Base-by-base conservation (phyloP, 2,888 invertebrate genomes). In the Mesochorus sp. region DNA sequence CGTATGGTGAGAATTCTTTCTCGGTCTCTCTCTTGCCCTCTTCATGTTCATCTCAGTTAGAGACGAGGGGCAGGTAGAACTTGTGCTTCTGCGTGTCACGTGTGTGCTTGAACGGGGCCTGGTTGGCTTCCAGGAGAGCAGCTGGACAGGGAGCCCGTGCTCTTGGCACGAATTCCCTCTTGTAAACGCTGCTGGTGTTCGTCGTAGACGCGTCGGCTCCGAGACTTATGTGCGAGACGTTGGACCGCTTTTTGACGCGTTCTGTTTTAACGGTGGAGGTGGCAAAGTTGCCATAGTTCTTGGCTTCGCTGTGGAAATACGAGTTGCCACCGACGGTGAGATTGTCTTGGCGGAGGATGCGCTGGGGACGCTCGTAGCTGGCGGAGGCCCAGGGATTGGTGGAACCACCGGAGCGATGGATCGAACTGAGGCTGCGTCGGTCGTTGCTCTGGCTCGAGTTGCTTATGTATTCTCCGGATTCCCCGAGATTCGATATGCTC, bases 61-160 rank as follows among this genome's bases (percentile, higher is more conserved):
- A 92, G 76, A 94, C 92, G 88, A 94, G 94, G 1, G 95, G 93
- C 88, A 95, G 93, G 89, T 96, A 97, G 90, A 96, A 97, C 89
- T 96, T 96, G 91, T 97, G 97, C 87, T 96, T 95, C 83, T 95
- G 95, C 8, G 97, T 96, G 89, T 97, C 96, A 80, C 96, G 93
- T 24, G 96, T 96, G 87, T 97, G 96, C 90, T 96, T 96, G 91
- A 95, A 97, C 14, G 95, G 95, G 71, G 96, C 94, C 80, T 94
- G 93, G 71, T 95, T 94, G 39, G 94, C 93, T 86, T 96, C 95
- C 67, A 97, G 93, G 80, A 96, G 92, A 31, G 96, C 93, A 34
- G 96, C 97, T 0, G 96, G 96, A 90, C 97, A 97, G 0, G 96
- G 95, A 62, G 96, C 95, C 28, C 92, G 91, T 81, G 94, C 94